Percentiles rank a stretch among this genome's conserved stretches.
These are phyloP conservation scores for Jacana jacana DNA, from an alignment of 2,113 vertebrate genomes.

Conservation along the genomic window DNA sequence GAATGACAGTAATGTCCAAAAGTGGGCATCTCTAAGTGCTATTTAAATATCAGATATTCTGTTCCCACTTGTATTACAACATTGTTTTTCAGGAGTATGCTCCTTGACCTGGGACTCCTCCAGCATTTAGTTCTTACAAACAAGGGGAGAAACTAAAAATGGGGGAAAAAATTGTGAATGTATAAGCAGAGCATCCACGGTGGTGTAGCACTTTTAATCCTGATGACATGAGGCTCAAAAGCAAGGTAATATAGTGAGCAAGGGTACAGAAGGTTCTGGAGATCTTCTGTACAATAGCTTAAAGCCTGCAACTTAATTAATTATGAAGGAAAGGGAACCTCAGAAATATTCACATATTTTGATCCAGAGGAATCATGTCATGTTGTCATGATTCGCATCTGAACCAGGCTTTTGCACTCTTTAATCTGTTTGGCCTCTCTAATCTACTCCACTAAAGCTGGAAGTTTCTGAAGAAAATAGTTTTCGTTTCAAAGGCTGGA, in stretches of 20 bases:
- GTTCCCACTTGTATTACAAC: neutral
- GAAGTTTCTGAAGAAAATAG: constrained; percentile 16
- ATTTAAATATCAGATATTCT: neutral
- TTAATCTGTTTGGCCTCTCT: constrained; percentile 2
- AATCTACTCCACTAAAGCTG: neutral
- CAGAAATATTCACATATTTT: constrained; percentile 19
- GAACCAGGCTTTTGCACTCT: neutral
- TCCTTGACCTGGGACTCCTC: neutral
- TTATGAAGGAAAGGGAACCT: neutral
- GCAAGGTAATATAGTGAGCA: neutral
- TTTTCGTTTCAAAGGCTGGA: constrained; percentile 17
- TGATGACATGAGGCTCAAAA: neutral
- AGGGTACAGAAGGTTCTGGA: neutral
- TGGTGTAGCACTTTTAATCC: neutral
- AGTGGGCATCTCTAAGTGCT: neutral
- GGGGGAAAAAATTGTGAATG: neutral
- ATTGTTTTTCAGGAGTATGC: neutral
- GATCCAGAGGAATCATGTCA: neutral
- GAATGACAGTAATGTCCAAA: neutral
- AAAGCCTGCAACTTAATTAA: neutral
- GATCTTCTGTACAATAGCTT: neutral
- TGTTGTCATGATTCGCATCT: neutral
- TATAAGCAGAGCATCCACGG: neutral
- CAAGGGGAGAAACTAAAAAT: neutral
- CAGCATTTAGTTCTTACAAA: neutral